These are phyloP conservation scores for Drosophila hydei DNA, from an alignment of 1,140 invertebrate species.

Conservation along the genomic window DNA sequence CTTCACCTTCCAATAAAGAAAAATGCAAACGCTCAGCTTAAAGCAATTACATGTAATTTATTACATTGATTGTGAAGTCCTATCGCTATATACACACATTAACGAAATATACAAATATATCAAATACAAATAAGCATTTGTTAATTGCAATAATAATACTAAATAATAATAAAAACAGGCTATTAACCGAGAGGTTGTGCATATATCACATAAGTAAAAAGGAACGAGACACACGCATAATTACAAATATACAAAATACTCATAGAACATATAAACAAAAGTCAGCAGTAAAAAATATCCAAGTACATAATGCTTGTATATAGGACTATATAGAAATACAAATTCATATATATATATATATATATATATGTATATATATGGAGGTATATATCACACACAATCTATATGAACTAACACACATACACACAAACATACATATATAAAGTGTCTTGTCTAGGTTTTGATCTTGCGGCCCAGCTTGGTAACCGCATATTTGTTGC, in stretches of 20 bases:
- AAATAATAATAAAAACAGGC: constrained; percentile 43
- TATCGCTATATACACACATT: constrained; percentile 65
- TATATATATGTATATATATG: constrained; percentile 33
- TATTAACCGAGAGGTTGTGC: constrained; percentile 37
- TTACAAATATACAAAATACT: constrained; percentile 9
- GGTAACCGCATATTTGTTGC: constrained; percentile 85
- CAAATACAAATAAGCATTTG: constrained; percentile 26
- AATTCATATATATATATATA: constrained; percentile 45
- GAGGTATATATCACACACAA: constrained; percentile 36
- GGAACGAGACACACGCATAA: constrained; percentile 23
- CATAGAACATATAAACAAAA: constrained; percentile 15
- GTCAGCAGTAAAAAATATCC: constrained; percentile 57
- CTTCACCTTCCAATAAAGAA: no score
- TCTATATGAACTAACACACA: constrained; percentile 36
- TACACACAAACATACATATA: constrained; percentile 24
- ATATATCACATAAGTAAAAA: constrained; percentile 48
- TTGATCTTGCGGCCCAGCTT: constrained; percentile 86
- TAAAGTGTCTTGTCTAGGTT: constrained; percentile 80
- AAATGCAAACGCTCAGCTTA: constrained; percentile 31
- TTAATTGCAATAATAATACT: constrained; percentile 55
- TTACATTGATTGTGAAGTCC: constrained; percentile 76
- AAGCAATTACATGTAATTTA: constrained; percentile 73
- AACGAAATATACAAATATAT: constrained; percentile 14
- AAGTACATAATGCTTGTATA: constrained; percentile 33
- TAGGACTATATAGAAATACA: constrained; percentile 53